Evolutionary conservation across 1,140 invertebrate species (phyloP).

Genomic region (Bombus consobrinus): DNA sequence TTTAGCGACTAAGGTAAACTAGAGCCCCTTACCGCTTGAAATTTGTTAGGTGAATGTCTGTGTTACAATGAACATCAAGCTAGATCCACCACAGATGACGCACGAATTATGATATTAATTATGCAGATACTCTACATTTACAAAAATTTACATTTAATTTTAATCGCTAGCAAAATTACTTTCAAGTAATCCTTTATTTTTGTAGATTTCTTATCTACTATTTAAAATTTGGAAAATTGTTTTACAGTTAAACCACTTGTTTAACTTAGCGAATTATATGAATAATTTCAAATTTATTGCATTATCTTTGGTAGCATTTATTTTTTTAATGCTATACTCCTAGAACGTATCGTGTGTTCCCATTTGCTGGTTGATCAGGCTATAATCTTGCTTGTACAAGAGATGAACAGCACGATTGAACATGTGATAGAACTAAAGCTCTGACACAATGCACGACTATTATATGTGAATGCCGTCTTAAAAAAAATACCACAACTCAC

Average conservation of each 20-base stretch:
- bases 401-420: slow-evolving; percentile 61
- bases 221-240: background rate
- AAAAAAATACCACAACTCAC: slow-evolving; percentile 58
- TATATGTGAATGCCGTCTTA: slow-evolving; percentile 68
- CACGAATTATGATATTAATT: background rate
- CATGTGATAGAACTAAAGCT: slow-evolving; percentile 56
- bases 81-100: slow-evolving; percentile 53
- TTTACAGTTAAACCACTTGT: background rate
- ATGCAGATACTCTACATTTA: background rate
- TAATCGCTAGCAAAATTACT: background rate
- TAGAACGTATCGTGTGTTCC: background rate
- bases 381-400: slow-evolving; percentile 47
- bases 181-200: background rate
- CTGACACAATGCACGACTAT: slow-evolving; percentile 67
- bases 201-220: background rate
- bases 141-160: background rate
- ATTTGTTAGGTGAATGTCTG: slow-evolving; percentile 69
- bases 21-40: slow-evolving; percentile 60
- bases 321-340: background rate
- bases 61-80: slow-evolving; percentile 52
- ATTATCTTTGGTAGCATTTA: background rate
- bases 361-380: slow-evolving; percentile 52
- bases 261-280: background rate
- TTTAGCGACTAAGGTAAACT: slow-evolving; percentile 76
- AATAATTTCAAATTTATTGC: background rate